A percentile compares a stretch with the other conserved stretches of the same genome.
These are phyloP conservation scores for Stenolophus ochropezus DNA, from an alignment of 2,888 invertebrate species.

Conservation along the genomic window DNA sequence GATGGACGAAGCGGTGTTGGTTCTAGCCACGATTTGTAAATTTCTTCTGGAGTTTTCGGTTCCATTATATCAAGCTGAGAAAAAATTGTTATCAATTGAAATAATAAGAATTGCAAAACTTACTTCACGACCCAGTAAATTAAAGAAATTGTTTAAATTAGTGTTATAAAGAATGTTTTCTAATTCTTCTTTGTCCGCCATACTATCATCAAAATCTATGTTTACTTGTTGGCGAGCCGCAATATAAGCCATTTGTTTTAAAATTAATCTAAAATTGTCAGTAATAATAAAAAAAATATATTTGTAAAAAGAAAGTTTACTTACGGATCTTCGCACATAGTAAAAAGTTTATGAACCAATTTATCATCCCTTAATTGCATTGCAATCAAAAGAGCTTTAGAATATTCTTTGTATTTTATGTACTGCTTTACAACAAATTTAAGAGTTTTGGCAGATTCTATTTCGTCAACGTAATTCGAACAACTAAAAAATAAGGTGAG, in stretches of 20 bases:
- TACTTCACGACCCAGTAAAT: conserved; percentile 93
- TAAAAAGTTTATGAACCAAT: conserved; percentile 89
- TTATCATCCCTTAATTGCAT: conserved; percentile 90
- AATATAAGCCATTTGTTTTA: conserved; percentile 97
- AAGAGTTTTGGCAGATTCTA: conserved; percentile 90
- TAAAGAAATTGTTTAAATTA: conserved; percentile 93
- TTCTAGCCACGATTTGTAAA: conserved; percentile 98
- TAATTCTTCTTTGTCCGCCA: conserved; percentile 82
- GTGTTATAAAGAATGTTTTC: conserved; percentile 95
- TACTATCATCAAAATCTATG: conserved; percentile 88
- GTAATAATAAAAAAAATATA: conserved; percentile 1
- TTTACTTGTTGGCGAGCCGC: conserved; percentile 95
- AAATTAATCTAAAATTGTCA: conserved; percentile 79
- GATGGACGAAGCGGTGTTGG: conserved; percentile 80
- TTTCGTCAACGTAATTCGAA: conserved; percentile 96
- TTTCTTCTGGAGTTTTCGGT: conserved; percentile 98
- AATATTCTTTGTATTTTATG: conserved; percentile 89
- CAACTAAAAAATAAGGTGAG: conserved; percentile 77
- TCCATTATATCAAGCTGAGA: conserved; percentile 96
- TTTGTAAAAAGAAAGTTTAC: conserved; percentile 68
- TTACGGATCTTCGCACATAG: conserved; percentile 88
- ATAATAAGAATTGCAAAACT: not conserved
- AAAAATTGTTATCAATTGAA: not conserved
- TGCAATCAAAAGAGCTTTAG: conserved; percentile 92
- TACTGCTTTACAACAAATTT: conserved; percentile 90